phyloP scores from a whole-genome alignment of 2,113 vertebrate genomes.

The Vimba vimba region DNA sequence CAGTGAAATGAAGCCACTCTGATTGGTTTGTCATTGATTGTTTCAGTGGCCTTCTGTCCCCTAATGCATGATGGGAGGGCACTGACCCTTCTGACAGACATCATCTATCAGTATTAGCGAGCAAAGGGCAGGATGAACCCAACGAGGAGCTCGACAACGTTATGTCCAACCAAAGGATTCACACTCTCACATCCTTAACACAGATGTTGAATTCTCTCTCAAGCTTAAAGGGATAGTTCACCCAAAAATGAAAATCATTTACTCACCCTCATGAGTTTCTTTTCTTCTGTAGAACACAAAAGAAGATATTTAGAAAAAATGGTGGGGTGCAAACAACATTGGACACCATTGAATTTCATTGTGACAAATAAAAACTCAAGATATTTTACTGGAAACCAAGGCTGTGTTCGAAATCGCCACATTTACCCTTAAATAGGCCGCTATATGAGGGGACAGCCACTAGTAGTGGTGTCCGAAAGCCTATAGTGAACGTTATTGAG shows the following conservation, averaged over 20 bases:
- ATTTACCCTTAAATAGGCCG: too few species aligned
- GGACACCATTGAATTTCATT: not conserved
- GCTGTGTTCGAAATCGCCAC: too few species aligned
- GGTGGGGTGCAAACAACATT: not conserved
- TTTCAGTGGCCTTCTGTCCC: conserved; percentile 54
- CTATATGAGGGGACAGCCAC: too few species aligned
- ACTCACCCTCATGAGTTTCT: not conserved
- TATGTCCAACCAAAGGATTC: not conserved
- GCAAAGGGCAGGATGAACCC: conserved; percentile 35
- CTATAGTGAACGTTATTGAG: too few species aligned
- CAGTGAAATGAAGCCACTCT: conserved; percentile 56
- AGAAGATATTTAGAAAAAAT: not conserved
- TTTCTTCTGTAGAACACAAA: not conserved
- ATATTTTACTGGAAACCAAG: too few species aligned
- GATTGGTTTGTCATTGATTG: conserved; percentile 65
- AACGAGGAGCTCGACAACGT: not conserved
- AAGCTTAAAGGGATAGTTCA: not conserved
- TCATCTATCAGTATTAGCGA: conserved; percentile 52
- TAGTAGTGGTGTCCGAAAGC: too few species aligned
- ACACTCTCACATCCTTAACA: not conserved
- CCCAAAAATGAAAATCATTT: not conserved
- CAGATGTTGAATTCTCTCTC: not conserved
- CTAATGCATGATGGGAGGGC: conserved; percentile 50
- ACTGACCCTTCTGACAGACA: conserved; percentile 52
- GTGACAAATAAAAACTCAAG: not conserved